Conservation (phyloP, 1,140 invertebrate genomes). For the Caenorhabditis latens region DNA sequence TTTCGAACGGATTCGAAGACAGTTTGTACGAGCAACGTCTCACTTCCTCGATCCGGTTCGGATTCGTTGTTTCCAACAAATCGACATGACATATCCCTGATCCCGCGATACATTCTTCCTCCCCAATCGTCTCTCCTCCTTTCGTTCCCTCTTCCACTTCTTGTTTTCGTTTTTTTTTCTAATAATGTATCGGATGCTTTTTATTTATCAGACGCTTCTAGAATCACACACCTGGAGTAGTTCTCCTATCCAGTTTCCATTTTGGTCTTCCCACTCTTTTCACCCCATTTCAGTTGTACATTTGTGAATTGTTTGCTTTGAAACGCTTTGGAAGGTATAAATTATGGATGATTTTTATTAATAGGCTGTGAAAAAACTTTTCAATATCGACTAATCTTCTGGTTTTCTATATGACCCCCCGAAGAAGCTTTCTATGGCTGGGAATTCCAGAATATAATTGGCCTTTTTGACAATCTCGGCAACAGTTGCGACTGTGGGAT, state of each 20-base stretch:
- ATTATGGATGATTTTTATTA: neutral
- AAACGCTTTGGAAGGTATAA: slow-evolving; percentile 24
- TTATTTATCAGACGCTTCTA: slow-evolving; percentile 34
- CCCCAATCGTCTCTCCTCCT: slow-evolving; percentile 32
- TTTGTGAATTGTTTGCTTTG: neutral
- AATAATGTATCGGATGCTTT: slow-evolving; percentile 34
- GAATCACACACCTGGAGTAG: neutral
- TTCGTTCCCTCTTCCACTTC: neutral
- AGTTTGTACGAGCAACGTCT: slow-evolving; percentile 42
- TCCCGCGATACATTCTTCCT: slow-evolving; percentile 51
- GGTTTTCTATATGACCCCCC: too few relatives aligned
- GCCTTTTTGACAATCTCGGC: too few relatives aligned
- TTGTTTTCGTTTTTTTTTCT: slow-evolving; percentile 9
- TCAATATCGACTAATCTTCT: too few relatives aligned
- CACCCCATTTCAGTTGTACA: slow-evolving; percentile 7
- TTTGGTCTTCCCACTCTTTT: neutral
- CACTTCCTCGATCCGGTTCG: slow-evolving; percentile 18
- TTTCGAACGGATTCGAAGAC: slow-evolving; percentile 45
- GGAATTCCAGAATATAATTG: too few relatives aligned
- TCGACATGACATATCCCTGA: slow-evolving; percentile 52
- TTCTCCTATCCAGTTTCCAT: neutral
- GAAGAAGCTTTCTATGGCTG: too few relatives aligned
- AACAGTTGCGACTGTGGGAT: too few relatives aligned
- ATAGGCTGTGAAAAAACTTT: too few relatives aligned
- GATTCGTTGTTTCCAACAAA: slow-evolving; percentile 48